These are phyloP conservation scores for Motacilla tschutschensis DNA, from an alignment of 2,113 vertebrate genomes.

Conservation along the genomic window DNA sequence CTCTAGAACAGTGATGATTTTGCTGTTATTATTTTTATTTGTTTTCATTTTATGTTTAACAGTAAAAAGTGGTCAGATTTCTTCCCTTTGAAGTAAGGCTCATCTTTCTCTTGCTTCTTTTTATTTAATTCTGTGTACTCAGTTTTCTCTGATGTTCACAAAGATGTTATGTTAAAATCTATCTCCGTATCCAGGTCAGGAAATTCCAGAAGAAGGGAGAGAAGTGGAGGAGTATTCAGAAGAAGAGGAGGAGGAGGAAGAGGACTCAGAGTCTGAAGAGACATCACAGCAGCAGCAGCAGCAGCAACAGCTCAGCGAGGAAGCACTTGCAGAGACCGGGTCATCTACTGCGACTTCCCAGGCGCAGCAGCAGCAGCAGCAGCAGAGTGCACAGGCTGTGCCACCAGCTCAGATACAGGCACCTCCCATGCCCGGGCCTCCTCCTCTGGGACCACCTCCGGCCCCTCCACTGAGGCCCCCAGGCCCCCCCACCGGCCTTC, in stretches of 20 bases:
- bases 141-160: neutral
- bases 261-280: slow-evolving; percentile 86
- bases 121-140: neutral
- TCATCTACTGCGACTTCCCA: slow-evolving; percentile 63
- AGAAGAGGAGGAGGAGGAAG: slow-evolving; percentile 84
- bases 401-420: slow-evolving; percentile 84
- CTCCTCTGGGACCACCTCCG: slow-evolving; percentile 91
- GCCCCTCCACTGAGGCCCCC: slow-evolving; percentile 91
- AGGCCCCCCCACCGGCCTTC: slow-evolving; percentile 92
- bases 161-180: neutral
- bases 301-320: slow-evolving; percentile 75
- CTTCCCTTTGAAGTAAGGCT: neutral
- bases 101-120: neutral
- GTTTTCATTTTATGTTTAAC: neutral
- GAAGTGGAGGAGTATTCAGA: slow-evolving; percentile 87
- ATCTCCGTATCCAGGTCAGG: slow-evolving; percentile 82
- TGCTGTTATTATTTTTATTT: neutral
- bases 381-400: slow-evolving; percentile 66
- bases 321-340: slow-evolving; percentile 59
- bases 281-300: slow-evolving; percentile 63
- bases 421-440: slow-evolving; percentile 91
- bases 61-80: neutral
- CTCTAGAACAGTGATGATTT: neutral
- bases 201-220: slow-evolving; percentile 90
- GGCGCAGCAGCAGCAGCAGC: slow-evolving; percentile 62